Evolutionary conservation across 2,113 vertebrate species (phyloP).

Genomic region (Micronycteris hirsuta): DNA sequence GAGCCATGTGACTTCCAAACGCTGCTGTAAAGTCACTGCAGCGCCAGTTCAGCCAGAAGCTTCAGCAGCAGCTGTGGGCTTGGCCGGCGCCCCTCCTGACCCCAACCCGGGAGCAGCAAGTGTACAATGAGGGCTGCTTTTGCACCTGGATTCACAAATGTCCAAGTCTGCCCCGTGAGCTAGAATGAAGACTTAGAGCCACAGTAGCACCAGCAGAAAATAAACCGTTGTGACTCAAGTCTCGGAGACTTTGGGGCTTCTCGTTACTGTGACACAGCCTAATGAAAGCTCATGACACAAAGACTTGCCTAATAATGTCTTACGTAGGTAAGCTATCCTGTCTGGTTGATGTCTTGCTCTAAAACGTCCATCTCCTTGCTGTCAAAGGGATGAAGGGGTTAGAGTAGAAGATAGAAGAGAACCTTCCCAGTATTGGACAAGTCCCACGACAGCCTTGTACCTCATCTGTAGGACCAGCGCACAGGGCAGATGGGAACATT

Average conservation of each 20-base stretch:
- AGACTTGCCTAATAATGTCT: not conserved
- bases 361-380: not conserved
- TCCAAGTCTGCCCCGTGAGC: no score
- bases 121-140: not conserved
- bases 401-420: no score
- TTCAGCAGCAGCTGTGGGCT: not conserved
- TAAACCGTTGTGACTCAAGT: not conserved
- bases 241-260: not conserved
- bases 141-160: not conserved
- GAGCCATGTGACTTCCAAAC: not conserved
- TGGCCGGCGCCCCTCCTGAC: no score
- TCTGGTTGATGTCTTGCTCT: not conserved
- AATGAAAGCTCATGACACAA: not conserved
- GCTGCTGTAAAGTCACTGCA: not conserved
- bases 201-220: not conserved
- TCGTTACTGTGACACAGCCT: not conserved
- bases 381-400: not conserved
- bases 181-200: not conserved
- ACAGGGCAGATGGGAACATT: not conserved
- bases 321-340: not conserved
- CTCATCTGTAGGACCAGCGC: not conserved
- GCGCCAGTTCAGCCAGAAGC: not conserved
- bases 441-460: not conserved
- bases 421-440: not conserved
- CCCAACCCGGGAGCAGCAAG: no score